A percentile compares a stretch with the other conserved stretches of the same genome.
These are phyloP conservation scores for Cerastis leucographa DNA, from an alignment of 2,888 invertebrate species.

Conservation along the genomic window DNA sequence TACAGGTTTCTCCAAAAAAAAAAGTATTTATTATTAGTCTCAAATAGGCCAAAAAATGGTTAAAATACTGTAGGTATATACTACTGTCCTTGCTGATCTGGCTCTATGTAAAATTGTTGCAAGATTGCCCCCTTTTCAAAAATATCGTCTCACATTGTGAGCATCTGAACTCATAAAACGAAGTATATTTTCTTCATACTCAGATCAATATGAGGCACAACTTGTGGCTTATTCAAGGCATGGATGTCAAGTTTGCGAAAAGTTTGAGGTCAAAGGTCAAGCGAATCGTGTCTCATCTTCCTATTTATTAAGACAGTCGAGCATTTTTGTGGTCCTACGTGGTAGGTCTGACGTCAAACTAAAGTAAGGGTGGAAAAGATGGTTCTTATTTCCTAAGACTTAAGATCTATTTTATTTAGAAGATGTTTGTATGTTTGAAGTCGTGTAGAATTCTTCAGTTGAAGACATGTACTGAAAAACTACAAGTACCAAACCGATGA, in stretches of 20 bases:
- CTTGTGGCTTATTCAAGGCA: slow-evolving; percentile 42
- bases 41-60: too few relatives aligned
- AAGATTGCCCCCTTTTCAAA: too few relatives aligned
- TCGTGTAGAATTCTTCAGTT: neutral
- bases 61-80: too few relatives aligned
- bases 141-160: neutral
- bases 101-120: too few relatives aligned
- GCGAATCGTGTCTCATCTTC: slow-evolving; percentile 30
- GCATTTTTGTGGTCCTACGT: slow-evolving; percentile 36
- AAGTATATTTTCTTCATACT: slow-evolving; percentile 20
- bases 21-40: too few relatives aligned
- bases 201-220: slow-evolving; percentile 35
- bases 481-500: neutral
- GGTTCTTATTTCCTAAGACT: slow-evolving; percentile 16
- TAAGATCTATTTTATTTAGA: slow-evolving; percentile 8
- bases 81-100: too few relatives aligned
- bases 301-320: slow-evolving; percentile 45
- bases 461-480: neutral
- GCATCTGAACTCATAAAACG: slow-evolving; percentile 14
- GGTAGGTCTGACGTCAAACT: slow-evolving; percentile 18
- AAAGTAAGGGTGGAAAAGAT: neutral
- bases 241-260: slow-evolving; percentile 54
- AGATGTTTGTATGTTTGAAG: neutral
- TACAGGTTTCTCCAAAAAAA: too few relatives aligned
- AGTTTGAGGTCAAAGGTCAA: slow-evolving; percentile 57